These are phyloP conservation scores for Nomada goodeniana DNA, from an alignment of 2,888 invertebrate species.

Conservation along the genomic window DNA sequence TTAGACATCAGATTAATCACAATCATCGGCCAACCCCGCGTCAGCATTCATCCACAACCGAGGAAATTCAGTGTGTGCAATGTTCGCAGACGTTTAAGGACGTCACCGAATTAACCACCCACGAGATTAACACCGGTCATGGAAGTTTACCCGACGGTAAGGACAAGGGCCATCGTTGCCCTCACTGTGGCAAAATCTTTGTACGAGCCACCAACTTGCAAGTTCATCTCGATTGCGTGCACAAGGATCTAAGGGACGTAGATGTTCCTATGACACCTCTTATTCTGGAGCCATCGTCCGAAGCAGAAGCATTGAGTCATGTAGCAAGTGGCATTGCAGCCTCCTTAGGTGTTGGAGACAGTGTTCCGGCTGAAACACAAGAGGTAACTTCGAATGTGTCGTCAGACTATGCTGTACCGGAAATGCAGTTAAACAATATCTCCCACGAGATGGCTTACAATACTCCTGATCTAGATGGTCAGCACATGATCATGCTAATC, in stretches of 20 bases:
- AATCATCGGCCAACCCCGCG: slow-evolving; percentile 80
- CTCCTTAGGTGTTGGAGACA: slow-evolving; percentile 85
- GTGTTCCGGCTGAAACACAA: slow-evolving; percentile 87
- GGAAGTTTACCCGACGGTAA: slow-evolving; percentile 70
- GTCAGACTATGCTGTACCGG: slow-evolving; percentile 75
- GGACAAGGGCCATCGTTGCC: slow-evolving; percentile 86
- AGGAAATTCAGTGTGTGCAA: slow-evolving; percentile 76
- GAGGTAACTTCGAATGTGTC: slow-evolving; percentile 69
- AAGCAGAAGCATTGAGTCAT: slow-evolving; percentile 86
- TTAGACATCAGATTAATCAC: slow-evolving; percentile 90
- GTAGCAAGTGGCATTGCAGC: slow-evolving; percentile 87
- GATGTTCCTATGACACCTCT: slow-evolving; percentile 64
- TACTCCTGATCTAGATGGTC: slow-evolving; percentile 83
- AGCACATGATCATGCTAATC: slow-evolving; percentile 82
- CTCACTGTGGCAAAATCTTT: slow-evolving; percentile 91
- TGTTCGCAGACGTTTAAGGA: slow-evolving; percentile 77
- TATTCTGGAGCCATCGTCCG: slow-evolving; percentile 85
- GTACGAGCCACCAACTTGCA: slow-evolving; percentile 87
- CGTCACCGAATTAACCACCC: slow-evolving; percentile 75
- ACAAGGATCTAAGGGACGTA: slow-evolving; percentile 73
- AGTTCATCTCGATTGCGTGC: slow-evolving; percentile 79
- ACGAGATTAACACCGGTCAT: slow-evolving; percentile 79
- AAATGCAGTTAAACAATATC: slow-evolving; percentile 71
- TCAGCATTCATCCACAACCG: slow-evolving; percentile 61
- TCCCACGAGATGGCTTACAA: slow-evolving; percentile 76